These are phyloP conservation scores for Apodemia zela DNA, from an alignment of 2,888 invertebrate species.

Conservation along the genomic window DNA sequence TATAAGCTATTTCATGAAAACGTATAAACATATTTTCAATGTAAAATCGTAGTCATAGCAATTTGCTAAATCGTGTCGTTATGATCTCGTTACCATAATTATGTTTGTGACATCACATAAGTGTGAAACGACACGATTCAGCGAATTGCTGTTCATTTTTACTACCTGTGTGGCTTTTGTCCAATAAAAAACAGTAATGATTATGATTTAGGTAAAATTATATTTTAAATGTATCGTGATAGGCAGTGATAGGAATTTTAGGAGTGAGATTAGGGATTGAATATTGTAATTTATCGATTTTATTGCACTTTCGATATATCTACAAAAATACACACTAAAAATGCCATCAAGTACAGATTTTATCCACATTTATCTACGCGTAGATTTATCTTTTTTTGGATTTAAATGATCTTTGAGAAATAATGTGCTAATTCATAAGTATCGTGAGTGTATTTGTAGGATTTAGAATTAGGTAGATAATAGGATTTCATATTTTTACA, in stretches of 20 bases:
- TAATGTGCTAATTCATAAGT: too few species aligned
- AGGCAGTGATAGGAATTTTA: background rate
- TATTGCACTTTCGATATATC: background rate
- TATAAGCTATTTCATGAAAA: background rate
- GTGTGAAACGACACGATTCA: background rate
- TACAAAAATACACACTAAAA: too few species aligned
- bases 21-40: background rate
- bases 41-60: background rate
- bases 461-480: too few species aligned
- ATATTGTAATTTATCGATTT: background rate
- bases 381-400: too few species aligned
- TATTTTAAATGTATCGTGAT: slow-evolving; percentile 3
- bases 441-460: too few species aligned
- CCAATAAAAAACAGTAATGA: background rate
- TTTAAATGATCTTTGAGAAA: too few species aligned
- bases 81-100: too few species aligned
- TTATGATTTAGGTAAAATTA: background rate
- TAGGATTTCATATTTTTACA: too few species aligned
- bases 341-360: too few species aligned
- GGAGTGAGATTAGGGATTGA: background rate
- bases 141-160: background rate
- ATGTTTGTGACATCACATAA: background rate
- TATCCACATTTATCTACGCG: too few species aligned
- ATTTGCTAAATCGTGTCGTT: background rate
- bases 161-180: background rate